Percentiles rank a stretch among this genome's conserved stretches.
These are phyloP conservation scores for Limnodromus scolopaceus DNA, from an alignment of 2,797 vertebrate genomes.

Conservation along the genomic window DNA sequence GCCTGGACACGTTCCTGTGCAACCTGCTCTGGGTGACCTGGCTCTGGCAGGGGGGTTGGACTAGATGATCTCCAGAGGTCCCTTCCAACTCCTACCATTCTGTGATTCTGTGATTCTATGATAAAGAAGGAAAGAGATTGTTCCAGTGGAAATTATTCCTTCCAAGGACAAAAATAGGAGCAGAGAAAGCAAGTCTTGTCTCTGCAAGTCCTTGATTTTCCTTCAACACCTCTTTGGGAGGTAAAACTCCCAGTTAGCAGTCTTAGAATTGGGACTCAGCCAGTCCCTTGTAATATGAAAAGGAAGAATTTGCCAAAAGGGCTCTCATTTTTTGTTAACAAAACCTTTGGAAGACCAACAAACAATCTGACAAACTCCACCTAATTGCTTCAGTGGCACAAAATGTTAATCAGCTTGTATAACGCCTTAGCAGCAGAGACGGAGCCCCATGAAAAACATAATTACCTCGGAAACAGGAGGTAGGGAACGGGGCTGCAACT, in stretches of 20 bases:
- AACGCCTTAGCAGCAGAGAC: not conserved
- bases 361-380: not conserved
- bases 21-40: too few species aligned
- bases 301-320: not conserved
- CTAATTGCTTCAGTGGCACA: not conserved
- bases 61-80: too few species aligned
- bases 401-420: not conserved
- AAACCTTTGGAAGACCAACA: not conserved
- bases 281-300: not conserved
- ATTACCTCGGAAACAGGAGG: slow-evolving; percentile 39
- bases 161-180: not conserved
- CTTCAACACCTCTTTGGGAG: not conserved
- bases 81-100: too few species aligned
- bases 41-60: too few species aligned
- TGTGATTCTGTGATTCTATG: too few species aligned
- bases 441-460: not conserved
- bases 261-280: not conserved
- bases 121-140: not conserved
- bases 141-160: not conserved
- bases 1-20: too few species aligned
- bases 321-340: not conserved
- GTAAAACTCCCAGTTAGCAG: not conserved
- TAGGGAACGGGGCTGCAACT: slow-evolving; percentile 2
- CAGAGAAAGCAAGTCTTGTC: not conserved
- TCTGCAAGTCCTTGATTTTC: not conserved